phyloP scores from a whole-genome alignment of 2,797 vertebrate species.

The Halcyon smyrnensis region DNA sequence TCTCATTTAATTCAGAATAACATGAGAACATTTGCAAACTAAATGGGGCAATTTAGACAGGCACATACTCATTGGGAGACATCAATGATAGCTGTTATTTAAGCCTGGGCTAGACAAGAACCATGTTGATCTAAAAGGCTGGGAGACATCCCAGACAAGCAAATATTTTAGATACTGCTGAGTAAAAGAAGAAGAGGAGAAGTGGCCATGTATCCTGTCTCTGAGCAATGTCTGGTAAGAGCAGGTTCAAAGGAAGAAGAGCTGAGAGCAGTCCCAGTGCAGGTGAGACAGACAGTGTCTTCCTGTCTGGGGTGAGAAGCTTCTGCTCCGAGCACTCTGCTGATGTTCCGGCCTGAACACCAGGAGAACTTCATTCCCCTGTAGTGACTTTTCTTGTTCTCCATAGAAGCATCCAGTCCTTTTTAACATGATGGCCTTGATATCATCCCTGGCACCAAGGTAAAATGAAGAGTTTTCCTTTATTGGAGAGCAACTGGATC shows the following conservation, averaged over 20 bases:
- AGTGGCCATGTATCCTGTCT: background rate
- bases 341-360: background rate
- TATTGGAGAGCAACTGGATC: background rate
- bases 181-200: background rate
- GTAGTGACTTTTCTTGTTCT: background rate
- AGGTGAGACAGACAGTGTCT: background rate
- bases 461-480: accelerated
- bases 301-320: background rate
- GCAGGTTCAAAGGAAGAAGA: background rate
- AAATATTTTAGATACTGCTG: background rate
- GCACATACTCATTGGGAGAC: background rate
- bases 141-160: background rate
- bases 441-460: background rate
- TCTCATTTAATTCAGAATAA: background rate
- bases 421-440: background rate
- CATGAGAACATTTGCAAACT: background rate
- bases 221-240: background rate
- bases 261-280: background rate
- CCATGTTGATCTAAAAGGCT: background rate
- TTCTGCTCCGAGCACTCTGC: background rate
- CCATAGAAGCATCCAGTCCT: background rate
- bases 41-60: background rate
- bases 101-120: background rate
- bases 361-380: background rate
- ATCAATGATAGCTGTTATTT: background rate